Base-by-base conservation (phyloP, 2,797 vertebrate species). In the Crax fasciolata region DNA sequence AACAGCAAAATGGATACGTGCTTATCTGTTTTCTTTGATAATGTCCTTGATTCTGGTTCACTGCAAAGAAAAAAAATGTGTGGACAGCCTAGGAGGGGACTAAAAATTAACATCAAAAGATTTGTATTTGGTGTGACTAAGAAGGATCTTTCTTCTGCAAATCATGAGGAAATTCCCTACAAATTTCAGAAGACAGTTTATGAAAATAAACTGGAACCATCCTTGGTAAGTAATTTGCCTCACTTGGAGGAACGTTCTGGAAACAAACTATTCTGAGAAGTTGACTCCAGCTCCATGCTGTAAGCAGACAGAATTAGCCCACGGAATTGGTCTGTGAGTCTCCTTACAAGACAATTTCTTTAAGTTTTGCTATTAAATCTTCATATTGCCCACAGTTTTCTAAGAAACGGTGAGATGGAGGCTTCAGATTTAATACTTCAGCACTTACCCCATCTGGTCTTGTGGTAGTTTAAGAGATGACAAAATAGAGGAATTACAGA, bases 401-500 rank as follows among this genome's bases (percentile, higher is more conserved):
- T 78, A 25, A 77, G 39, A 90, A 35, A 43, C 44, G 27, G 23
- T 41, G 65, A n/a, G 90, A n/a, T 77, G 95, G 78, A 82, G 90
- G 68, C 73, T 85, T 55, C 68, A 75, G 39, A 51, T 78, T 65
- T 80, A 70, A 73, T 59, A 54, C 68, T 49, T 74, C 39, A 61
- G 30, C 41, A 43, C 72, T 70, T 59, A 39, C 13, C 43, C 86
- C 19, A n/a, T 74, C 65, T 92, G 81, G 46, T 87, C 72, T 77
- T 44, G 17, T 35, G 52, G 41, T 49, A 62, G 32, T 70, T 24
- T 63, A 79, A 72, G 88, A 66, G 20, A 84, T 32, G 75, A 32
- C 49, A 89, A 84, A 94, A 76, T 11, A 90, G 84, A 88, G 39
- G 67, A 80, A 58, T 92, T 89, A 85, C 90, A 83, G 28, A 32